phyloP scores from a whole-genome alignment of 2,888 invertebrate genomes.

The Drosophila paramelanica region DNA sequence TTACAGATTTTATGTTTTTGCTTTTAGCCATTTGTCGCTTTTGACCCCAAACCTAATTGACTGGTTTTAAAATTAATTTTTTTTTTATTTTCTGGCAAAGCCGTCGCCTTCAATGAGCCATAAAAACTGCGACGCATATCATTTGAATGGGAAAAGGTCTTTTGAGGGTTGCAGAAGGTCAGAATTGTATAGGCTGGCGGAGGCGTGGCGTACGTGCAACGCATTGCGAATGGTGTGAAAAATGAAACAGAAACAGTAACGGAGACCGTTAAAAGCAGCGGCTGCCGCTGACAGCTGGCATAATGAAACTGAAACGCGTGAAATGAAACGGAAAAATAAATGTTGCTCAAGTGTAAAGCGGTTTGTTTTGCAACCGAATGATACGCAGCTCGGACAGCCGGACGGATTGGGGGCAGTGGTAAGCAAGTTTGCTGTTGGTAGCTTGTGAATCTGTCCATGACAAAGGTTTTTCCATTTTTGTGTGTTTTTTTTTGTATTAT shows the following conservation, averaged over 20 bases:
- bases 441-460: conserved; percentile 48
- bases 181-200: conserved; percentile 2
- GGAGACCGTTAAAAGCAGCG: conserved; percentile 52
- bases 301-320: conserved; percentile 70
- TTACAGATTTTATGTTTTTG: conserved; percentile 10
- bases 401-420: neutral
- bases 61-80: conserved; percentile 70
- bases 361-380: conserved; percentile 44
- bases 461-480: conserved; percentile 49
- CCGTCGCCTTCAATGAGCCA: conserved; percentile 55
- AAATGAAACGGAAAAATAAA: conserved; percentile 74
- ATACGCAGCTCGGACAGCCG: conserved; percentile 3
- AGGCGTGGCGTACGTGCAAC: conserved; percentile 56
- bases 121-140: conserved; percentile 64
- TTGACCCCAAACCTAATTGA: conserved; percentile 59
- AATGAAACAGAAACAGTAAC: conserved; percentile 51
- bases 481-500: conserved; percentile 21
- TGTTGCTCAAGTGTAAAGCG: conserved; percentile 70
- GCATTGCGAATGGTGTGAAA: conserved; percentile 70
- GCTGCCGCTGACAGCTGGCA: conserved; percentile 72
- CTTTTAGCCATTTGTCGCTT: conserved; percentile 10
- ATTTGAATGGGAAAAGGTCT: conserved; percentile 60
- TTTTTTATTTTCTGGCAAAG: conserved; percentile 28
- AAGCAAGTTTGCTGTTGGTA: conserved; percentile 17
- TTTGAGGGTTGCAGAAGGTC: conserved; percentile 46